Percentiles rank a stretch among this genome's conserved stretches.
These are phyloP conservation scores for Australoheros facetus DNA, from an alignment of 2,797 vertebrate species.

Conservation along the genomic window DNA sequence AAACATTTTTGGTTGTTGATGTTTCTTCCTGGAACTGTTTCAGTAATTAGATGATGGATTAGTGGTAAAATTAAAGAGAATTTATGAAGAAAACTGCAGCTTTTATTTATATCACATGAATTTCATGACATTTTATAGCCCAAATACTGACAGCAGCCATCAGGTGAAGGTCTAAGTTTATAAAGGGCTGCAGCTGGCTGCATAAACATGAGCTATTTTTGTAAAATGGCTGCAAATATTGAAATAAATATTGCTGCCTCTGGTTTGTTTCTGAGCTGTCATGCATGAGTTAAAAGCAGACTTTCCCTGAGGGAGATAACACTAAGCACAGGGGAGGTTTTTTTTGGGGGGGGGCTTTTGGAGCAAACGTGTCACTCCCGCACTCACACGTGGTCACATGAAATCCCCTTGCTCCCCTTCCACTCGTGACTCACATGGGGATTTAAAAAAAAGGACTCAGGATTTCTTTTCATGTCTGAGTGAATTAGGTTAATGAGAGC, in stretches of 20 bases:
- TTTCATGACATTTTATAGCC: background rate
- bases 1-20: background rate
- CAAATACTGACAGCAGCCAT: background rate
- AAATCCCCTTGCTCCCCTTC: background rate
- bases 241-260: background rate
- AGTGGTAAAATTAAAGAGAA: background rate
- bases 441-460: background rate
- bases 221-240: background rate
- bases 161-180: background rate
- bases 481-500: slow-evolving; percentile 36
- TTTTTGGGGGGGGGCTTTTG: background rate
- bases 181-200: background rate
- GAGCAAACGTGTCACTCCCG: background rate
- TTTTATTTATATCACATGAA: background rate
- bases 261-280: background rate
- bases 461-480: slow-evolving; percentile 2
- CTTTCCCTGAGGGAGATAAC: background rate
- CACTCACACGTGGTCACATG: background rate
- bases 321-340: background rate
- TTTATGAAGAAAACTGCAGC: background rate
- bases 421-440: slow-evolving; percentile 1
- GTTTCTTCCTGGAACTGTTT: too few relatives aligned
- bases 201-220: background rate
- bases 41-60: background rate
- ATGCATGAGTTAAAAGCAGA: background rate